A percentile compares a stretch with the other conserved stretches of the same genome.
Evolutionary conservation across 1,140 invertebrate genomes (phyloP).

Genomic region (Campoletis sonorensis): DNA sequence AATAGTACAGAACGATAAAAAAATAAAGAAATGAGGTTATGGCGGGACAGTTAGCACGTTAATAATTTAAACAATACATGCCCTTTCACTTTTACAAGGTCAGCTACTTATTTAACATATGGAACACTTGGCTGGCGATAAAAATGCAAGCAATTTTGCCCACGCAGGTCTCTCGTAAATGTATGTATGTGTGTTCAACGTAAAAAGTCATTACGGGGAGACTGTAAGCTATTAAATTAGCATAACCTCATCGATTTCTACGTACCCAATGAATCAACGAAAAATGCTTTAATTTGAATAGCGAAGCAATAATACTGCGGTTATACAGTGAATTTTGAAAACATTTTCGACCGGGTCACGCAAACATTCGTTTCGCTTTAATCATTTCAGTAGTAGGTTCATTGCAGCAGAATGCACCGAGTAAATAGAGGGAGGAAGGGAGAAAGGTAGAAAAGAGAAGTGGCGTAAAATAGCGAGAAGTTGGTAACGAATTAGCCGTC

Average conservation of each 20-base stretch:
- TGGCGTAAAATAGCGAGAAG: conserved; percentile 12
- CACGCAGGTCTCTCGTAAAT: neutral
- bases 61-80: neutral
- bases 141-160: neutral
- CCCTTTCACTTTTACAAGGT: neutral
- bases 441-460: neutral
- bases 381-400: conserved; percentile 9
- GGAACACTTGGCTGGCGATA: neutral
- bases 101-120: neutral
- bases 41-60: too few species aligned
- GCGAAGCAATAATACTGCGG: conserved; percentile 18
- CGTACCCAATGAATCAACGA: conserved; percentile 19
- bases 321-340: conserved; percentile 7
- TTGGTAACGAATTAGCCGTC: conserved; percentile 54
- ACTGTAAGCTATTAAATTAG: conserved; percentile 13
- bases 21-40: too few species aligned
- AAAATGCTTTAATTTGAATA: conserved; percentile 37
- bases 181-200: neutral
- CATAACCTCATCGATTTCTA: conserved; percentile 26
- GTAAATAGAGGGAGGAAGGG: neutral
- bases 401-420: neutral
- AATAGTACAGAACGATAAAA: too few species aligned
- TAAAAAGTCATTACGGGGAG: conserved; percentile 1
- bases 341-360: conserved; percentile 30
- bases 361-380: conserved; percentile 36